Base-by-base conservation (phyloP, 2,888 invertebrate genomes). In the Spisula solida region DNA sequence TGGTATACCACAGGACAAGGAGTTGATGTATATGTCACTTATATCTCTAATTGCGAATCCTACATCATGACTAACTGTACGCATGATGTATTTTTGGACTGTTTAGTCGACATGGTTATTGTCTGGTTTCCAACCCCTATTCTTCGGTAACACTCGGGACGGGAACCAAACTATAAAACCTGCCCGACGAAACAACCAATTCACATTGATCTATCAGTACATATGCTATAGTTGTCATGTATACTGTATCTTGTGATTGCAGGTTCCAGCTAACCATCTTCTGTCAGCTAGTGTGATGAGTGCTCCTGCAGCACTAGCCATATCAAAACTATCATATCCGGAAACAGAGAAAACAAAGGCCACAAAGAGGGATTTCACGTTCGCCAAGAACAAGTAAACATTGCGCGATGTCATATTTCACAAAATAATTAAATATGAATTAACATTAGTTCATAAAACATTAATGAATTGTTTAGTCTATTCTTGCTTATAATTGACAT, bases 281-380 rank as follows among this genome's bases (percentile, higher is more conserved):
- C 98, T 99, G 91, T 98, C 99, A 0, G 98, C 99, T 0, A 98
- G 98, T 90, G 98, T 99, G 0, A 99, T 99, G 99, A 98, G 99
- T 0, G 99, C 99, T 0, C 99, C 99, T 0, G 99, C 99, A 0
- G 98, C 99, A 0, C 97, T 99, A 48, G 98, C 98, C 94, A 98
- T 98, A 95, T 97, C 99, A 18, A 99, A 99, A 96, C 97, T 99
- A 0, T 97, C 99, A 94, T 98, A 98, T 97, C 99, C 99, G 0
- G 99, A 99, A 97, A 98, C 98, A 0, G 98, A 98, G 95, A 97
- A 98, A 88, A 98, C 98, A 0, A 97, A 97, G 92, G 98, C 98
- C 0, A 98, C 98, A 0, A 93, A 93, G 4, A 97, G 98, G 0
- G 97, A 98, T 70, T 98, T 98, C 90, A 48, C 60, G 20, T 85